Percentiles rank a stretch among this genome's conserved stretches.
Conservation (phyloP, 2,888 invertebrate genomes). For the Ormyrus nitidulus region DNA sequence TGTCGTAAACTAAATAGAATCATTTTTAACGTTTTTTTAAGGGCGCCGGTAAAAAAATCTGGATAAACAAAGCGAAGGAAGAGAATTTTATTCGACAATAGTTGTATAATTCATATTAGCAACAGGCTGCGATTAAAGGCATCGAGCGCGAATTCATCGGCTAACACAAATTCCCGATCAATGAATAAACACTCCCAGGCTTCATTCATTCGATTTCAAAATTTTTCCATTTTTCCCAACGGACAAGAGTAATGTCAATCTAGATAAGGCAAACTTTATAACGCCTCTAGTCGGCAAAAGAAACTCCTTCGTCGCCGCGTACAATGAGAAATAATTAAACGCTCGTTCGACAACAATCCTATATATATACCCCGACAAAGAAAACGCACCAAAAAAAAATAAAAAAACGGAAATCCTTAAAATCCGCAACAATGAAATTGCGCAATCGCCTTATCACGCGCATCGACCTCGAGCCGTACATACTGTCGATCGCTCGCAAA, state of each 20-base stretch:
- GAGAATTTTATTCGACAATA: no score
- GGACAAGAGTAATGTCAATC: neutral
- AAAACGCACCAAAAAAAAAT: neutral
- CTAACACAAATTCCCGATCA: neutral
- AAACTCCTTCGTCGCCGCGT: neutral
- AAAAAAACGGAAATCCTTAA: neutral
- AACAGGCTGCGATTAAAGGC: no score
- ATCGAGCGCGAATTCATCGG: no score
- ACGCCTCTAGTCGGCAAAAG: neutral
- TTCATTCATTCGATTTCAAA: neutral
- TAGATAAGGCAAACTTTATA: neutral
- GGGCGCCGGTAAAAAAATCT: no score
- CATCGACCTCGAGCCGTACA: neutral
- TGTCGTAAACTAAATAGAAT: no score
- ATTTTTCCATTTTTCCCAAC: neutral
- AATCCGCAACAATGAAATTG: constrained; percentile 32
- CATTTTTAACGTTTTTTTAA: no score
- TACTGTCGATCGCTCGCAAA: neutral
- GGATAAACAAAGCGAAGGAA: no score
- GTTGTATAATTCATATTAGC: no score
- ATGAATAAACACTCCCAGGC: neutral
- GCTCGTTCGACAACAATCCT: neutral
- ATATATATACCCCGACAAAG: neutral
- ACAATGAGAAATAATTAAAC: constrained; percentile 24
- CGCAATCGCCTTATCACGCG: constrained; percentile 26